A percentile compares a stretch with the other conserved stretches of the same genome.
Conservation (phyloP, 2,113 vertebrate genomes). For the Archocentrus centrarchus region DNA sequence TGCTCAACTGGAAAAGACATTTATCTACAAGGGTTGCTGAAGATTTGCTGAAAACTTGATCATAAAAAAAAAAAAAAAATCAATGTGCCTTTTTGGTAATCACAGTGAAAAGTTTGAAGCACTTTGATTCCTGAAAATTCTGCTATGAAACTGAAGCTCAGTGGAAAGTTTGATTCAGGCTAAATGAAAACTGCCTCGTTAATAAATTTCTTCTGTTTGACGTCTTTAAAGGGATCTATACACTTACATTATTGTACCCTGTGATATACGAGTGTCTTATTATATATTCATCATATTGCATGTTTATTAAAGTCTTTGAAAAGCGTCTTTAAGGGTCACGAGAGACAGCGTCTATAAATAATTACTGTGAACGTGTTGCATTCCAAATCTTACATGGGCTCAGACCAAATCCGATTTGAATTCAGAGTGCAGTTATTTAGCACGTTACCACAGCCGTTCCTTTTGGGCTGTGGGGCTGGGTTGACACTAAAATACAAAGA, state of each 20-base stretch:
- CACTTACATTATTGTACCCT: slow-evolving; percentile 45
- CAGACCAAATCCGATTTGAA: slow-evolving; percentile 20
- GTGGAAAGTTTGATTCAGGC: slow-evolving; percentile 42
- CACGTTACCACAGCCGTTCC: slow-evolving; percentile 35
- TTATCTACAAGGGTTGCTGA: slow-evolving; percentile 38
- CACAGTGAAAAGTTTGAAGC: slow-evolving; percentile 59
- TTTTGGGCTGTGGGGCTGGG: slow-evolving; percentile 15
- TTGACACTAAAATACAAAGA: slow-evolving; percentile 38
- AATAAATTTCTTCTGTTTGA: slow-evolving; percentile 11
- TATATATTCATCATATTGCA: slow-evolving; percentile 53
- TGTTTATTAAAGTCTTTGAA: slow-evolving; percentile 54
- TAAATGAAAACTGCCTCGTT: slow-evolving; percentile 33
- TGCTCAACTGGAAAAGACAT: slow-evolving; percentile 69
- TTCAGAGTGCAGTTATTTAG: slow-evolving; percentile 10
- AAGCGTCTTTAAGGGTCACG: slow-evolving; percentile 12
- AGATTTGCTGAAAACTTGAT: slow-evolving; percentile 40
- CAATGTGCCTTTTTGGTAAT: neutral
- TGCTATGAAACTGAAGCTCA: slow-evolving; percentile 45
- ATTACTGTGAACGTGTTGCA: slow-evolving; percentile 67
- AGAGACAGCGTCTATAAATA: slow-evolving; percentile 25
- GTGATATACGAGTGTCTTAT: slow-evolving; percentile 46
- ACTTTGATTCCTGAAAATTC: slow-evolving; percentile 66
- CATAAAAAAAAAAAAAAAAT: neutral
- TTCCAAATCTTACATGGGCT: slow-evolving; percentile 54
- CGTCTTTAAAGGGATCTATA: slow-evolving; percentile 51